Base-by-base conservation (phyloP, 1,140 invertebrate species). In the Littorina saxatilis region DNA sequence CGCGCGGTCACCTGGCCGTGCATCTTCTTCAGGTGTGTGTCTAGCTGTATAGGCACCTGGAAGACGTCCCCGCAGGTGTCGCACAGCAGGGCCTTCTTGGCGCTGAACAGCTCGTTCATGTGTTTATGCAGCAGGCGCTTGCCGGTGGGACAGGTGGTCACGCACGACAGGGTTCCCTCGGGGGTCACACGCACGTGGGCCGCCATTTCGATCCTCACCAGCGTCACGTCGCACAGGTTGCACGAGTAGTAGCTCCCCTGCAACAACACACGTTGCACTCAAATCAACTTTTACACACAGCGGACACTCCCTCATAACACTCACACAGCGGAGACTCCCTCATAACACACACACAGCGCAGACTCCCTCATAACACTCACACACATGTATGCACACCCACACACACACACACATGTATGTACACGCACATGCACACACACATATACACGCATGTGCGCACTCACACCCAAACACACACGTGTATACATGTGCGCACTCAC, bases 21-120 rank as follows among this genome's bases (percentile, higher is more conserved):
- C 61, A 63, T 29, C 61, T 63, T 63, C 61, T 32, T n/a, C 61
- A 63, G 61, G 61, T 63, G 61, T n/a, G 61, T 63, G 61, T 63
- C 61, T 29, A 63, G 29, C 1, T 63, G 61, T 29, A 63, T 29
- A 7, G 61, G 61, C 61, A 63, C 61, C 61, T 63, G 29, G 61
- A 63, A 63, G 4, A 63, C 61, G 17, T 63, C 61, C 61, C 61
- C 61, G 61, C 61, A 63, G 61, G 61, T 63, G 29, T 63, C 61
- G 29, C 61, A 63, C 61, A 63, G 61, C 27, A 32, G 17, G 61
- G 27, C 61, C 61, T 32, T n/a, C 61, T 63, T 63, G 61, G 29
- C 61, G 11, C 27, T 63, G 61, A 63, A 63, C n/a, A 63, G 29
- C 27, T 63, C 29, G 61, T 63, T 63, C 61, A 63, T 63, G 27